phyloP scores from a whole-genome alignment of 2,888 invertebrate species.

The Aphrophora alni region DNA sequence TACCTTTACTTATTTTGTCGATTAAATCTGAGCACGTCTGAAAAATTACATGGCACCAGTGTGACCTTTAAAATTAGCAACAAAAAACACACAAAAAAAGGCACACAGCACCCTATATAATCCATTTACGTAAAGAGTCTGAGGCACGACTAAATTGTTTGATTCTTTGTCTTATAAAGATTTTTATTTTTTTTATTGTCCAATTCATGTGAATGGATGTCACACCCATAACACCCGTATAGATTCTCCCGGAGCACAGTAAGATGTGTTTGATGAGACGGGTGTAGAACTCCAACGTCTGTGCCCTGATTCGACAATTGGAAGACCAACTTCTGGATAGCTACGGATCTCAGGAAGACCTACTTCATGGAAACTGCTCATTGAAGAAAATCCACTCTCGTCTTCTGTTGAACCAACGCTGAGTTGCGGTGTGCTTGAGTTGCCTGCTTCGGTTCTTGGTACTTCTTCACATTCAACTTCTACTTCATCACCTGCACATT shows the following conservation, averaged over 20 bases:
- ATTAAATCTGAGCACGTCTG: not conserved
- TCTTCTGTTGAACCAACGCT: slow-evolving; percentile 64
- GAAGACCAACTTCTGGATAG: slow-evolving; percentile 51
- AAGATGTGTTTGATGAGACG: slow-evolving; percentile 41
- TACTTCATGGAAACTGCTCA: slow-evolving; percentile 82
- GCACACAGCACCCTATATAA: not conserved
- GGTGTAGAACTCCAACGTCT: slow-evolving; percentile 49
- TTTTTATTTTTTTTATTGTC: not conserved
- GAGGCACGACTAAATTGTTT: not conserved
- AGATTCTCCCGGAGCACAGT: slow-evolving; percentile 40
- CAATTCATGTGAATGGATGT: slow-evolving; percentile 9
- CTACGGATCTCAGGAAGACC: slow-evolving; percentile 45
- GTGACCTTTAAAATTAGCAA: not conserved
- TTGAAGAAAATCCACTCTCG: slow-evolving; percentile 85
- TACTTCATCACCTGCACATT: slow-evolving; percentile 38
- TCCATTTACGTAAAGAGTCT: not conserved
- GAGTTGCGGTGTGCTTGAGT: slow-evolving; percentile 46
- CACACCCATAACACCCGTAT: slow-evolving; percentile 50
- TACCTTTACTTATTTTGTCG: not conserved
- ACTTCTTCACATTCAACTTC: slow-evolving; percentile 56
- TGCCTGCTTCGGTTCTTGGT: slow-evolving; percentile 21
- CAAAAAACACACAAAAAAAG: not conserved
- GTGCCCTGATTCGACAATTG: slow-evolving; percentile 46
- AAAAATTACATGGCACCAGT: not conserved
- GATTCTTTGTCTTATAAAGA: not conserved